phyloP scores from a whole-genome alignment of 1,140 invertebrate genomes.

The Plectrocnemia conspersa region DNA sequence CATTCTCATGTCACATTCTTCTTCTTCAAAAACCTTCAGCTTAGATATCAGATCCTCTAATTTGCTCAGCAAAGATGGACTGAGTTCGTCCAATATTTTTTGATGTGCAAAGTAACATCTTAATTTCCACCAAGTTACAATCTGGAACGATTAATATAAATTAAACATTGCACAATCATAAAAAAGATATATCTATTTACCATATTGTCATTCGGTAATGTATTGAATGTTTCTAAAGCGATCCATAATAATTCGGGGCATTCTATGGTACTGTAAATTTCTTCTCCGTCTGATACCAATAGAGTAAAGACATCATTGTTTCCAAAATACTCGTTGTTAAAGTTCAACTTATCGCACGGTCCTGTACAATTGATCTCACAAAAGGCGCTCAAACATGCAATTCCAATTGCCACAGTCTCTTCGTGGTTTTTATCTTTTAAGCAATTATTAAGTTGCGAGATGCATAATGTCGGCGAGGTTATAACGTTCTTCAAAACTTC shows the following conservation, averaged over 20 bases:
- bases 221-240: slow-evolving; percentile 60
- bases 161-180: background rate
- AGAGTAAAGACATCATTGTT: slow-evolving; percentile 42
- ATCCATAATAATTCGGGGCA: slow-evolving; percentile 63
- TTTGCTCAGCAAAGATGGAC: slow-evolving; percentile 58
- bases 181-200: slow-evolving; percentile 36
- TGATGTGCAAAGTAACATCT: slow-evolving; percentile 70
- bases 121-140: slow-evolving; percentile 68
- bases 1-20: slow-evolving; percentile 45
- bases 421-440: slow-evolving; percentile 27
- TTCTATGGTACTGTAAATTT: slow-evolving; percentile 61
- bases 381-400: slow-evolving; percentile 65
- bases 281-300: slow-evolving; percentile 56
- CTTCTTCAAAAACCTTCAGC: slow-evolving; percentile 46
- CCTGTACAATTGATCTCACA: slow-evolving; percentile 79
- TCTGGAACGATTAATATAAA: slow-evolving; percentile 39
- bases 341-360: slow-evolving; percentile 50
- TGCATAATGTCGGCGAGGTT: slow-evolving; percentile 31
- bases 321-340: slow-evolving; percentile 45
- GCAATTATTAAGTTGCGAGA: slow-evolving; percentile 30
- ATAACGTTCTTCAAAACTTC: slow-evolving; percentile 37
- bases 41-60: slow-evolving; percentile 56
- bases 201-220: slow-evolving; percentile 43
- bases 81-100: slow-evolving; percentile 66
- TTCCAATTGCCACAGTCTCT: slow-evolving; percentile 47